Base-by-base conservation (phyloP, 2,113 vertebrate species). In the Stictonetta naevosa region DNA sequence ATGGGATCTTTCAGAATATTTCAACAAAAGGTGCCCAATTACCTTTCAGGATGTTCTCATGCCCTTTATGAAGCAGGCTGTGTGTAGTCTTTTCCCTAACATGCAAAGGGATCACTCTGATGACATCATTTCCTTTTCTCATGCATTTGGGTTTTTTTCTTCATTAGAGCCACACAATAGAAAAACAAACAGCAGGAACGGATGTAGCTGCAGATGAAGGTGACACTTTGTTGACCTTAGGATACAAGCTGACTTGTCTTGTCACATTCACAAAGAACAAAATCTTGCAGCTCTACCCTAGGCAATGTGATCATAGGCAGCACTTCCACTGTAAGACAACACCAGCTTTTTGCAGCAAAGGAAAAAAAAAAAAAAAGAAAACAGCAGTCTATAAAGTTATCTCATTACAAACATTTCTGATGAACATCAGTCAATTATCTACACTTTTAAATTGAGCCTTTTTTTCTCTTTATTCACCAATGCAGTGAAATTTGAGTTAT, bases 171-270 rank as follows among this genome's bases (percentile, higher is more conserved):
- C 50, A 90, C 92, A 96, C 95, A 97, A 94, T 83, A 93, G 93
- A 94, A 95, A 92, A 92, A 92, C 76, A 93, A 95, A 86, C 44
- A 92, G 76, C 72, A 85, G 92, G 88, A 94, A 94, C 77, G 92
- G 88, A 96, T 92, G 83, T 90, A 86, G 94, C 88, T 83, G 36
- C 50, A 80, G 40, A 40, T 67, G n/a, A 50, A 88, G 50, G 83
- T 67, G 91, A 96, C 94, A 90, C 68, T 94, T 67, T 15, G 59
- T 67, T 97, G 95, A 97, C 94, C 90, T 74, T 55, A 77, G 68
- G 72, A 92, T 77, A 85, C 40, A 63, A 80, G 67, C 0, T 0
- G 38, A 79, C 17, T 88, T 68, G 66, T 62, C 93, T 81, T 66
- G 74, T 73, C 71, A 76, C 72, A 83, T 48, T 80, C 40, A 10